phyloP scores from a whole-genome alignment of 2,888 invertebrate species.

The Drosophila ezoana region DNA sequence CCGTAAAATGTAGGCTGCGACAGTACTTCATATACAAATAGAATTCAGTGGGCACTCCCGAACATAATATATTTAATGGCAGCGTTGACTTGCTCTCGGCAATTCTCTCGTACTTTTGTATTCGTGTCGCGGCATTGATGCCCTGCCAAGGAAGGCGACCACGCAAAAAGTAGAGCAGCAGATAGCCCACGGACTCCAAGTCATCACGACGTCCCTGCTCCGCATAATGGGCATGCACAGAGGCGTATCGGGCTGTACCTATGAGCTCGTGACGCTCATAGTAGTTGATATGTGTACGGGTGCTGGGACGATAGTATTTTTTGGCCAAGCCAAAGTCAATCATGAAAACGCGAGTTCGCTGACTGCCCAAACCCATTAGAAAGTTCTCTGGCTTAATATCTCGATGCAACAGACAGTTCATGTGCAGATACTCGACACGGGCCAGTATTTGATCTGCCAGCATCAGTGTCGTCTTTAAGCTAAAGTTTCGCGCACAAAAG shows the following conservation, averaged over 20 bases:
- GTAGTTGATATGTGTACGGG: conserved; percentile 52
- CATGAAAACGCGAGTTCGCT: conserved; percentile 49
- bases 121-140: conserved; percentile 40
- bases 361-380: conserved; percentile 57
- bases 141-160: conserved; percentile 70
- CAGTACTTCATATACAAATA: conserved; percentile 63
- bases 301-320: conserved; percentile 47
- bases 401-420: conserved; percentile 58
- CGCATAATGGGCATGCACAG: conserved; percentile 62
- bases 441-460: conserved; percentile 62
- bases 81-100: conserved; percentile 52
- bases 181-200: conserved; percentile 65
- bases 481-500: conserved; percentile 57
- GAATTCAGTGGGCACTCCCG: conserved; percentile 55
- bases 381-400: conserved; percentile 75
- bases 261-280: conserved; percentile 52
- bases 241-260: conserved; percentile 70
- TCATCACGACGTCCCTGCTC: conserved; percentile 70
- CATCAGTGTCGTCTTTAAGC: conserved; percentile 65
- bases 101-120: conserved; percentile 62
- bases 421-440: conserved; percentile 61
- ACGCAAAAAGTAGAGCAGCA: conserved; percentile 59
- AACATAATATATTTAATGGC: conserved; percentile 44
- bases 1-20: conserved; percentile 54
- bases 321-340: conserved; percentile 72